These are phyloP conservation scores for Antheraea mylitta DNA, from an alignment of 1,140 invertebrate species.

Conservation along the genomic window DNA sequence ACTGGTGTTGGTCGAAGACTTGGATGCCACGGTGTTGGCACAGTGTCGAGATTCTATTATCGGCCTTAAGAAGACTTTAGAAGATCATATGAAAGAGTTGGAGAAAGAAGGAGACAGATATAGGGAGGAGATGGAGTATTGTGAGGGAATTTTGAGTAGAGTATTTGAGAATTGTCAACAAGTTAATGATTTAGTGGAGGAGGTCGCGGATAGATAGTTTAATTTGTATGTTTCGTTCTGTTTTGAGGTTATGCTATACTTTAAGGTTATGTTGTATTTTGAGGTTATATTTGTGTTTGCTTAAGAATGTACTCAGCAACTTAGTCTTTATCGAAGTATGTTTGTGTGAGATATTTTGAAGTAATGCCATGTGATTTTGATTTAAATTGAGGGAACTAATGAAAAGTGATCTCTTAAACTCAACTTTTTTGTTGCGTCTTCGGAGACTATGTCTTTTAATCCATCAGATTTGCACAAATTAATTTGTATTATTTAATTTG, in stretches of 20 bases:
- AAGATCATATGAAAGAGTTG: constrained; percentile 37
- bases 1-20: constrained; percentile 27
- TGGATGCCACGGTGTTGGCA: constrained; percentile 29
- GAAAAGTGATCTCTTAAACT: too few relatives aligned
- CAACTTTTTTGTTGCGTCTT: too few relatives aligned
- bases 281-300: too few relatives aligned
- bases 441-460: too few relatives aligned
- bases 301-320: too few relatives aligned
- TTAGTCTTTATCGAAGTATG: too few relatives aligned
- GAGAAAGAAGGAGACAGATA: constrained; percentile 38
- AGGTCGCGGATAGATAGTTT: constrained; percentile 45
- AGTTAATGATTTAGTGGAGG: constrained; percentile 18
- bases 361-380: too few relatives aligned
- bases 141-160: constrained; percentile 37
- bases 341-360: too few relatives aligned
- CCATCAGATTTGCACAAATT: too few relatives aligned
- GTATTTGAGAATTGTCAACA: constrained; percentile 29
- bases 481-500: too few relatives aligned
- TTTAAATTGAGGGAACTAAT: too few relatives aligned
- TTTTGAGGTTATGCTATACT: not conserved
- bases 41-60: constrained; percentile 42
- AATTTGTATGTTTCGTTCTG: not conserved
- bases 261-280: not conserved
- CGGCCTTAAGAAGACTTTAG: constrained; percentile 39
- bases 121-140: constrained; percentile 51